Base-by-base conservation (phyloP, 92 coral and sea anemone species). In the Galaxea fascicularis region DNA sequence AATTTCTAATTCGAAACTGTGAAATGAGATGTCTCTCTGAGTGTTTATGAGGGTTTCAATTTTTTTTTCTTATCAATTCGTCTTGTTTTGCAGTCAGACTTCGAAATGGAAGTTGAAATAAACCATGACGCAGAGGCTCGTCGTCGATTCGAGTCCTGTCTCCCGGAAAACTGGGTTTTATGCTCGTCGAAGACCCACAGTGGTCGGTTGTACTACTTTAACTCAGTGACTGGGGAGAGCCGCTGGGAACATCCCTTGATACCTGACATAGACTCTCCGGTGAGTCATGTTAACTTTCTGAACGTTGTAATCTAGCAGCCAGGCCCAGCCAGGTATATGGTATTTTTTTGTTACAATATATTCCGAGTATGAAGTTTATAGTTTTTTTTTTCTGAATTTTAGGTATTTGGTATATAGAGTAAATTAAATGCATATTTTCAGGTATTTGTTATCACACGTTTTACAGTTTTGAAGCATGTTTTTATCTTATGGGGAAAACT, bases 221-320 rank as follows among this genome's bases (percentile, higher is more conserved):
- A 94, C 63, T 88, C 89, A 1, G 86, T 81, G 58, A 86, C 98
- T 10, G 98, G 93, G 62, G 98, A 94, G 85, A 92, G 98, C 60
- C 89, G 95, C 30, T 94, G 98, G 98, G 90, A 89, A 22, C 98
- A 94, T 52, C 98, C 98, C 45, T 72, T 94, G 31, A 67, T 94
- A 45, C 95, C 98, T 3, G 95, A 89, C 30, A 93, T 81, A 64
- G 93, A 87, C 54, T 39, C 86, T 45, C 78, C 86, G 78, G 86
- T 82, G 78, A 82, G 86, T 66, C 13, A 51, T 28, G 22, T 20
- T 60, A 9, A 16, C 4, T 16, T 14, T n/a, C n/a, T n/a, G n/a
- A n/a, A n/a, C n/a, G n/a, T n/a, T 10, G 15, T 49, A 49, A 49
- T 10, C 13, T 9, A 10, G 17, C 10, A 15, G 54, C 54, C 54